Conservation (phyloP, 2,797 vertebrate species). For the Oreortyx pictus region DNA sequence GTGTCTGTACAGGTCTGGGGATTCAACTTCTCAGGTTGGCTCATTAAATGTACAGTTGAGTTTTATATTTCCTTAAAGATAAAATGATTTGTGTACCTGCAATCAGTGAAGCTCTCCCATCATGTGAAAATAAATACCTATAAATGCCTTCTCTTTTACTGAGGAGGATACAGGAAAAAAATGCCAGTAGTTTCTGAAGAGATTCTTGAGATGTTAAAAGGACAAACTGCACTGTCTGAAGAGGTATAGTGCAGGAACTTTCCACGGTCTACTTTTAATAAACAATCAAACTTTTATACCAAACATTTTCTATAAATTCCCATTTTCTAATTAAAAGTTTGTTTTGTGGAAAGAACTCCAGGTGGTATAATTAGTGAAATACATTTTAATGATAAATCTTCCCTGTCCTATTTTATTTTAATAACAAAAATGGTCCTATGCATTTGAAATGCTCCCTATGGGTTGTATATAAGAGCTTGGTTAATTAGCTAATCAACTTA, state of each 20-base stretch:
- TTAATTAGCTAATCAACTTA: slow-evolving; percentile 74
- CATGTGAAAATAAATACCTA: neutral
- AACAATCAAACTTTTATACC: slow-evolving; percentile 52
- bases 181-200: neutral
- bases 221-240: neutral
- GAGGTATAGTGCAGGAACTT: neutral
- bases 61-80: neutral
- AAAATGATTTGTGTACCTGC: neutral
- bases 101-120: neutral
- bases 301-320: slow-evolving; percentile 57
- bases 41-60: neutral
- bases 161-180: neutral
- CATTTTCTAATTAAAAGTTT: slow-evolving; percentile 75
- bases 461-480: slow-evolving; percentile 72
- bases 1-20: neutral
- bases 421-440: slow-evolving; percentile 75
- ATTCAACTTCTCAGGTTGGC: neutral
- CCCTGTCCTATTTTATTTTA: slow-evolving; percentile 72
- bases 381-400: slow-evolving; percentile 71
- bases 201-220: neutral
- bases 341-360: slow-evolving; percentile 67
- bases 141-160: neutral
- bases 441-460: slow-evolving; percentile 74
- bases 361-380: slow-evolving; percentile 74
- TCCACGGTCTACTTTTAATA: slow-evolving; percentile 29